A percentile compares a stretch with the other conserved stretches of the same genome.
phyloP scores from a whole-genome alignment of 2,113 vertebrate species.

The Phocoena phocoena region DNA sequence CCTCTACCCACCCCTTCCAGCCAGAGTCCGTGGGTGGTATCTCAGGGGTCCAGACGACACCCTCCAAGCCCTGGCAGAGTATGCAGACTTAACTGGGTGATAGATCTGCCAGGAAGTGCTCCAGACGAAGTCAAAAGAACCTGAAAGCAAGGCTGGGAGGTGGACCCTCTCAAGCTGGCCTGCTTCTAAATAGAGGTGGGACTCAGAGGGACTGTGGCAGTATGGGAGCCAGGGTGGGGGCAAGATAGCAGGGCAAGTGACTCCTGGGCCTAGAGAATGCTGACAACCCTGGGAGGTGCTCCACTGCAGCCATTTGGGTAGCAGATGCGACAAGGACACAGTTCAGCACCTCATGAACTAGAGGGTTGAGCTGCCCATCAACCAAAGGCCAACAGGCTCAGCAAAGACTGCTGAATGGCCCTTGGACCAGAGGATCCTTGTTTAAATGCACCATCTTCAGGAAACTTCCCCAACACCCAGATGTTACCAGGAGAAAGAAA shows the following conservation, averaged over 20 bases:
- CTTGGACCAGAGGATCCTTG: not conserved
- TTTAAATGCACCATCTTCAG: not conserved
- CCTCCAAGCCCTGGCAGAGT: not conserved
- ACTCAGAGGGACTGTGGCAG: not conserved
- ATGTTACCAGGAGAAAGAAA: not conserved
- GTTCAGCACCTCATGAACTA: not conserved
- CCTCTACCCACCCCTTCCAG: rapidly evolving
- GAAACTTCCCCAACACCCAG: not conserved
- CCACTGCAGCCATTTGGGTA: not conserved
- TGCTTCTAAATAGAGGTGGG: not conserved
- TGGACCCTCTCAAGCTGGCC: not conserved
- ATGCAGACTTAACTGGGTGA: not conserved
- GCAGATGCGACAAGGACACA: not conserved
- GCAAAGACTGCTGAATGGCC: not conserved
- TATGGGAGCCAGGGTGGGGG: not conserved
- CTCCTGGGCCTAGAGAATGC: not conserved
- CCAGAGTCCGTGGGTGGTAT: rapidly evolving
- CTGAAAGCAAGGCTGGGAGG: not conserved
- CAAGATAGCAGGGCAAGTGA: not conserved
- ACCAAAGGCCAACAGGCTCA: not conserved
- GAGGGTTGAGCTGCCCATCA: not conserved
- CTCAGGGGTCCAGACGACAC: not conserved
- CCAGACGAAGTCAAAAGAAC: not conserved
- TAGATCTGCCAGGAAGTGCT: not conserved
- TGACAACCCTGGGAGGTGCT: not conserved